A percentile compares a stretch with the other conserved stretches of the same genome.
phyloP scores from a whole-genome alignment of 2,888 invertebrate species.

The Diarsia dahlii region DNA sequence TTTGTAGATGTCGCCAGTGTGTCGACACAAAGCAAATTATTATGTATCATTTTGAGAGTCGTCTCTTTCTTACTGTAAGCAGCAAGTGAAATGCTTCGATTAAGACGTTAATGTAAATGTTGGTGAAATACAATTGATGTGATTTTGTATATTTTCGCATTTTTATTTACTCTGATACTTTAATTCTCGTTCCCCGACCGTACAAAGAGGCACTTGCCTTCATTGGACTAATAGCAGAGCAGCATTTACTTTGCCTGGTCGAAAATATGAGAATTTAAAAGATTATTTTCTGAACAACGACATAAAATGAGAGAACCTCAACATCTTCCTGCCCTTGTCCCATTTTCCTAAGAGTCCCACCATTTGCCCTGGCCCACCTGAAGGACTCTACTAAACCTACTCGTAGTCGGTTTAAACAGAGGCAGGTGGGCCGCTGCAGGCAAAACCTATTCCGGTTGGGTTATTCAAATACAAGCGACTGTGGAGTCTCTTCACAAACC shows the following conservation, averaged over 20 bases:
- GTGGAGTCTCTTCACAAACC: too few relatives aligned
- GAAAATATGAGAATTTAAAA: background rate
- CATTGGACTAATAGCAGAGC: background rate
- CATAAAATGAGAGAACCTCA: background rate
- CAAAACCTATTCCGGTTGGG: too few relatives aligned
- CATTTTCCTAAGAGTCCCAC: too few relatives aligned
- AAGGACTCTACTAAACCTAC: too few relatives aligned
- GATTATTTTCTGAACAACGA: too few relatives aligned
- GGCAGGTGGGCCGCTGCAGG: too few relatives aligned
- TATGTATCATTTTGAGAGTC: constrained; percentile 81
- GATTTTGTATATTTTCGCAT: constrained; percentile 84
- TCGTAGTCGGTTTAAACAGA: too few relatives aligned
- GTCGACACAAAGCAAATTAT: constrained; percentile 77
- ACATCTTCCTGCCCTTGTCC: too few relatives aligned
- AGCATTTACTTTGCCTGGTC: background rate
- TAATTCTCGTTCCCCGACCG: background rate
- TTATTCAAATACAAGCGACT: too few relatives aligned
- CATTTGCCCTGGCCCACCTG: too few relatives aligned
- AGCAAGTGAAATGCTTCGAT: constrained; percentile 88
- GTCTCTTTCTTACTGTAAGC: constrained; percentile 88
- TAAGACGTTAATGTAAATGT: constrained; percentile 90
- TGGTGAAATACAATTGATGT: constrained; percentile 91
- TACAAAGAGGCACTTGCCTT: background rate
- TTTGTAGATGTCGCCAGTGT: constrained; percentile 80
- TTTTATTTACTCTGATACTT: constrained; percentile 78